Base-by-base conservation (phyloP, 2,113 vertebrate species). In the Chaetodon auriga region DNA sequence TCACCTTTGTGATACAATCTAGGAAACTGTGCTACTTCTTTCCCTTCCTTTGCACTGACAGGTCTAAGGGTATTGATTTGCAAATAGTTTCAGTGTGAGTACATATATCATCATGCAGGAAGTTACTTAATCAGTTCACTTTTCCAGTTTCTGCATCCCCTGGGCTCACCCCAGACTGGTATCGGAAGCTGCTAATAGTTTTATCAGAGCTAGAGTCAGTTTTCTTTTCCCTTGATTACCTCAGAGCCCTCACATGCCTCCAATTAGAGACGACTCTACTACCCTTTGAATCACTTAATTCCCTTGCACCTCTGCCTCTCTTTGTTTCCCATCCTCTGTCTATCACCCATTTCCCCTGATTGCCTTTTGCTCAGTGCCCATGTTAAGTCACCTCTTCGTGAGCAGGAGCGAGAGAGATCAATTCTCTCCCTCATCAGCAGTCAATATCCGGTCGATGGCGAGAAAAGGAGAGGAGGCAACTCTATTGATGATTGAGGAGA, bases 401-500 rank as follows among this genome's bases (percentile, higher is more conserved):
- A 68, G 83, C 76, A 54, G n/a, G 72, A 89, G 78, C 14, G 19
- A 76, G 62, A 48, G 38, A 60, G 85, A 93, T 95, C 93, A 79
- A 93, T 94, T 63, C 63, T 43, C 75, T 78, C 49, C 68, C 87
- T 84, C 90, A 89, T 87, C 77, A 83, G 64, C 75, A 81, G 82
- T 92, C 92, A 83, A 92, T 93, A 85, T 48, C 23, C 51, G 82
- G 86, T 90, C 88, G 46, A 85, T 86, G 64, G 82, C 57, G 61
- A 77, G 88, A 79, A 84, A 84, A 76, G 78, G 78, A 92, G 89
- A 91, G 78, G 81, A 79, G 81, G 58, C 79, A 78, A 84, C 85
- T 80, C 54, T 57, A 86, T 89, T 83, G 90, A 91, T 92, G 90
- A 93, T 80, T 41, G 73, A 92, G 58, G 88, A 88, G 81, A 87